phyloP scores from a whole-genome alignment of 2,888 invertebrate species.

The Epicampocera succincta region DNA sequence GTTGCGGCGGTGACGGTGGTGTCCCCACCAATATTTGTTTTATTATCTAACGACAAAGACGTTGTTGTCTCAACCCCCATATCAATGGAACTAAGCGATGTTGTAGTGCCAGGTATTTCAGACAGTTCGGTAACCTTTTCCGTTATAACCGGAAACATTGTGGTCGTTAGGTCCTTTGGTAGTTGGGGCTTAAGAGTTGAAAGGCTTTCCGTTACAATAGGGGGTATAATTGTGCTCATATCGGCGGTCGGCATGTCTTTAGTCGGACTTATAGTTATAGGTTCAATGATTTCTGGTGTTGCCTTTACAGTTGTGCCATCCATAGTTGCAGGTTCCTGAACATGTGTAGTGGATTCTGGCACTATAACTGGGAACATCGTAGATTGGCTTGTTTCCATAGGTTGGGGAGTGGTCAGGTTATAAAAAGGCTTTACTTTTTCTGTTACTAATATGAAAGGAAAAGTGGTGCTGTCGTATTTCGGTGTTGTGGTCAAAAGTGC shows the following conservation, averaged over 20 bases:
- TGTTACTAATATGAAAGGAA: constrained; percentile 70
- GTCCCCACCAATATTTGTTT: constrained; percentile 1
- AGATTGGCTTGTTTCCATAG: constrained; percentile 51
- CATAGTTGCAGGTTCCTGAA: constrained; percentile 73
- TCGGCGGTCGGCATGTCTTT: constrained; percentile 27
- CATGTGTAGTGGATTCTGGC: constrained; percentile 70
- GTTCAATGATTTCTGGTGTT: constrained; percentile 72
- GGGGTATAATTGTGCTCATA: constrained; percentile 27
- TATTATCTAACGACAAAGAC: constrained; percentile 24
- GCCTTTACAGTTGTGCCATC: constrained; percentile 73
- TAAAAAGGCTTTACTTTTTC: constrained; percentile 40
- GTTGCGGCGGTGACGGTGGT: constrained; percentile 37
- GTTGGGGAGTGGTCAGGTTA: constrained; percentile 71
- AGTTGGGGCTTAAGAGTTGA: constrained; percentile 41
- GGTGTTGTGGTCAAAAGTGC: constrained; percentile 73
- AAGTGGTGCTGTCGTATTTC: constrained; percentile 71
- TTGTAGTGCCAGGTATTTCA: constrained; percentile 62
- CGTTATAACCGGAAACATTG: constrained; percentile 65
- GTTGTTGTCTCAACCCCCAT: constrained; percentile 65
- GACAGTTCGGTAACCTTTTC: constrained; percentile 54
- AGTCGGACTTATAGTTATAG: constrained; percentile 62
- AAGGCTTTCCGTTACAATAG: background rate
- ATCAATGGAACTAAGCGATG: constrained; percentile 43
- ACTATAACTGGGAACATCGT: constrained; percentile 71
- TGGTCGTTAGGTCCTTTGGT: constrained; percentile 57